phyloP scores from a whole-genome alignment of 92 coral and sea anemone species.

The Nematostella vectensis region DNA sequence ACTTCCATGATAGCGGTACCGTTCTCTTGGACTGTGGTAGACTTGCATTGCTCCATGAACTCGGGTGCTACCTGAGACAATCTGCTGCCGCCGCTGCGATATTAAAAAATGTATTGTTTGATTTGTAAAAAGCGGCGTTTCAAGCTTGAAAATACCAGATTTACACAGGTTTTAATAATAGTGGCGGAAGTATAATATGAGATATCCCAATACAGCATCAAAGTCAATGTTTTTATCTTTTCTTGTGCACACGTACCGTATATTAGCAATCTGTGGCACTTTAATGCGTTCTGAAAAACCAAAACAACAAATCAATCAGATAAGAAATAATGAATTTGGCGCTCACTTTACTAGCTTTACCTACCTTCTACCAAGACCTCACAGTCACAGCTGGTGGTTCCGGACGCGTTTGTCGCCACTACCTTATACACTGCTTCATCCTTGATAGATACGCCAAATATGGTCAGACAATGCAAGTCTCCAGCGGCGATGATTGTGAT shows the following conservation, averaged over 20 bases:
- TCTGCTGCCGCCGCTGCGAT: constrained; percentile 20
- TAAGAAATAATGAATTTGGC: too few relatives aligned
- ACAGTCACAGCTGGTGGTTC: constrained; percentile 69
- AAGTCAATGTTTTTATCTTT: too few relatives aligned
- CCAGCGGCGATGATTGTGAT: constrained; percentile 73
- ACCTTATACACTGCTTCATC: constrained; percentile 86
- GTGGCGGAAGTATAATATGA: too few relatives aligned
- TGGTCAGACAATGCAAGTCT: constrained; percentile 79
- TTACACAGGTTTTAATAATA: too few relatives aligned
- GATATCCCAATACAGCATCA: too few relatives aligned
- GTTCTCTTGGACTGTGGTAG: constrained; percentile 55
- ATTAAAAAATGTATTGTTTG: background rate
- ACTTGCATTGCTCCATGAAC: constrained; percentile 69
- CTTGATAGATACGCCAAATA: constrained; percentile 65
- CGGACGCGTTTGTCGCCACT: constrained; percentile 72
- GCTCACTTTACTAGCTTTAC: constrained; percentile 1
- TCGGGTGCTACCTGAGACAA: constrained; percentile 84
- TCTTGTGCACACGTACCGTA: too few relatives aligned
- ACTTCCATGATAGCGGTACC: constrained; percentile 78
- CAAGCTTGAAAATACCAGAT: too few relatives aligned
- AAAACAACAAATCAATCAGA: too few relatives aligned
- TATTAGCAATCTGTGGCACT: too few relatives aligned
- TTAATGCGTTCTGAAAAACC: too few relatives aligned
- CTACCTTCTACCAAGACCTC: constrained; percentile 82
- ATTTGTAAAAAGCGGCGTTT: too few relatives aligned